Conservation (phyloP, 2,888 invertebrate genomes). For the Agonum fuliginosum region DNA sequence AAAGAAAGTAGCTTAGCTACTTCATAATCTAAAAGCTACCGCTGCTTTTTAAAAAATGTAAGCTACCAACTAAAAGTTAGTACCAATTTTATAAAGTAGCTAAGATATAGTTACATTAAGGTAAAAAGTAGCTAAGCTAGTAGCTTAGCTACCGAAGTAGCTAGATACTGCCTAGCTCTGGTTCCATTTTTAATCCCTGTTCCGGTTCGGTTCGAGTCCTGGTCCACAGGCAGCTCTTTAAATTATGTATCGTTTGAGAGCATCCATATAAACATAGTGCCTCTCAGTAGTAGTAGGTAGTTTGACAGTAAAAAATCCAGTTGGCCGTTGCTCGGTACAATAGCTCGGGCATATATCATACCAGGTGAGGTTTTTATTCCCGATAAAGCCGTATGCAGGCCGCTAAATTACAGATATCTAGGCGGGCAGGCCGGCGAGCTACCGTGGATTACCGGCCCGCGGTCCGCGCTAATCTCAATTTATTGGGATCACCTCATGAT, state of each 20-base stretch:
- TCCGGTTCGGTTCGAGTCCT: too few relatives aligned
- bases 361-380: conserved; percentile 57
- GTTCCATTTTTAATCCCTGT: too few relatives aligned
- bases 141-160: too few relatives aligned
- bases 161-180: too few relatives aligned
- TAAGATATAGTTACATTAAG: too few relatives aligned
- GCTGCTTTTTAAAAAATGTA: too few relatives aligned
- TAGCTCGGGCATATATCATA: conserved; percentile 48
- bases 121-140: too few relatives aligned
- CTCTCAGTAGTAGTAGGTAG: conserved; percentile 36
- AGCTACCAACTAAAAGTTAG: too few relatives aligned
- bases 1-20: too few relatives aligned
- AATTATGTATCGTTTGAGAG: neutral
- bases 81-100: too few relatives aligned
- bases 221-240: too few relatives aligned
- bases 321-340: conserved; percentile 26
- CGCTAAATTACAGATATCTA: conserved; percentile 53
- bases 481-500: conserved; percentile 69
- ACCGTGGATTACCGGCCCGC: conserved; percentile 1
- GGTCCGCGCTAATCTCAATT: conserved; percentile 70
- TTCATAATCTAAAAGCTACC: too few relatives aligned
- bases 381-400: conserved; percentile 57
- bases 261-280: conserved; percentile 31
- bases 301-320: conserved; percentile 55
- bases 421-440: conserved; percentile 23